Evolutionary conservation across 2,797 vertebrate genomes (phyloP), one percentile per base, ranked within the genome.

Genomic region (Chelonia mydas): DNA sequence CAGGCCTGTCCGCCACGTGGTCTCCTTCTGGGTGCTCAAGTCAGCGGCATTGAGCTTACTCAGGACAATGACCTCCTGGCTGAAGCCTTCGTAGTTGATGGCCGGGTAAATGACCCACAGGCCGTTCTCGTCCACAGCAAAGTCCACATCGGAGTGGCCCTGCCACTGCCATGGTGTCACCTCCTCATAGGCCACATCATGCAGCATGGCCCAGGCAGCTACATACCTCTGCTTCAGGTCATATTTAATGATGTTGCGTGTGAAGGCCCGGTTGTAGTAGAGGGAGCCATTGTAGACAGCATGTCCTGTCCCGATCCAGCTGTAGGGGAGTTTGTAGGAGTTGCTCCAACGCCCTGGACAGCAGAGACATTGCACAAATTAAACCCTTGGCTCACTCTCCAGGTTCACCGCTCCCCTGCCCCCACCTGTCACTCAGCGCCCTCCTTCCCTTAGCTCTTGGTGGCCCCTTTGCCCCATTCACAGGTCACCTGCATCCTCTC

Each of bases 241-340:
- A 0, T 98, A 99, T 93, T 99, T 99, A 97, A 99, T 99, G 97
- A 99, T 99, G 98, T 99, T 99, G n/a, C 99, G 98, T 0, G 99
- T 99, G 97, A 99, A 99, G 92, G 99, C 99, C 0, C 99, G 99
- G 98, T 99, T 99, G 98, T 99, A 99, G 97, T 98, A 99, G 97
- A 99, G 99, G 93, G 99, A 99, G 0, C 99, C 99, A 0, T 98
- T 97, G 88, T 99, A 99, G 84, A 99, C 99, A 49, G 99, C 99
- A 0, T 99, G 99, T 11, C 99, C 99, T 0, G 99, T 99, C 90
- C 99, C 99, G 0, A 99, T 99, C 99, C 99, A 99, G 98, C 99
- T 99, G 96, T 99, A 99, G 0, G 99, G 99, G 81, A 99, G 99
- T 98, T 99, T 99, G 98, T 99, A 99, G 53, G 99, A 99, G 94